Evolutionary conservation across 2,113 vertebrate species (phyloP).

Genomic region (Dasyurus viverrinus): DNA sequence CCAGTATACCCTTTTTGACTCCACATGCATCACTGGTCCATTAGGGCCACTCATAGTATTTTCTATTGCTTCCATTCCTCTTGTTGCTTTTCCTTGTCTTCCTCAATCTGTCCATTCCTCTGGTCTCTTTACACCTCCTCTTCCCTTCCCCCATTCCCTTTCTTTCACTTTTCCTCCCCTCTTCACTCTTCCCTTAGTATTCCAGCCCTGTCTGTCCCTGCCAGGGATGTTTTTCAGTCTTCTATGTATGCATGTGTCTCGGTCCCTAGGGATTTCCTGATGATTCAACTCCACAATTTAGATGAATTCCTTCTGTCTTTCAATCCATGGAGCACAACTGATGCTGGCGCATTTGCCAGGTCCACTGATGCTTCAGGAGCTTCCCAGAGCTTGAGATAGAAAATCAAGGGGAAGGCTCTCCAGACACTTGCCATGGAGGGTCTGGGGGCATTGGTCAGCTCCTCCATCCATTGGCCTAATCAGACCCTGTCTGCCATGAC

Average conservation of each 20-base stretch:
- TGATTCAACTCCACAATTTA: background rate
- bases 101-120: background rate
- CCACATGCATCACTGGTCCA: background rate
- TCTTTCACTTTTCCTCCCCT: background rate
- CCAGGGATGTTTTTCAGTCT: background rate
- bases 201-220: background rate
- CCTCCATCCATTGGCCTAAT: conserved; percentile 51
- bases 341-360: background rate
- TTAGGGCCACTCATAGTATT: background rate
- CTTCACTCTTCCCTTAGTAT: background rate
- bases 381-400: background rate
- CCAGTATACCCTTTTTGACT: background rate
- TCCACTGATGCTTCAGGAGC: background rate
- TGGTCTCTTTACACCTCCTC: background rate
- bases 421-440: background rate
- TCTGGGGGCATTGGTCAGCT: background rate
- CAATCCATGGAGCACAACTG: background rate
- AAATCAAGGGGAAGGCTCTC: background rate
- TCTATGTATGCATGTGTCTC: background rate
- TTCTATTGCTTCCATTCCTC: background rate
- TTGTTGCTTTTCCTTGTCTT: background rate
- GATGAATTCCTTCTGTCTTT: background rate
- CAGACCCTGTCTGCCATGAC: conserved; percentile 72
- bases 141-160: background rate
- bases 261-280: background rate